phyloP scores from a whole-genome alignment of 2,113 vertebrate species.

The Aegotheles bennettii region DNA sequence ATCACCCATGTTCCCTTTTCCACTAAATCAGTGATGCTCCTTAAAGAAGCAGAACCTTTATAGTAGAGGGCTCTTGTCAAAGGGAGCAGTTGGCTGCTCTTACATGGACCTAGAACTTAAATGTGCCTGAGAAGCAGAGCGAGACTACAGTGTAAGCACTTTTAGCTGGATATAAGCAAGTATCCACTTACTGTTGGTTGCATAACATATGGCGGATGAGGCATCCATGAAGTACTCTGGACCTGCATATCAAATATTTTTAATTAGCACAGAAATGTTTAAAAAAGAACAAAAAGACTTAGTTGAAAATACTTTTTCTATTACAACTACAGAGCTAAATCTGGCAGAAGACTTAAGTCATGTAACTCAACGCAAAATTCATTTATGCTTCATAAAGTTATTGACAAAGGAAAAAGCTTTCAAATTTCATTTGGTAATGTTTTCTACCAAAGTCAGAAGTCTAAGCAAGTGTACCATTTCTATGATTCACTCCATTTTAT shows the following conservation, averaged over 20 bases:
- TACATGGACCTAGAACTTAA: neutral
- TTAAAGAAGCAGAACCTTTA: neutral
- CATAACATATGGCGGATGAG: constrained; percentile 99
- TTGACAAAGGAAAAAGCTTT: neutral
- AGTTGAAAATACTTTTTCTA: neutral
- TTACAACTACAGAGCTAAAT: neutral
- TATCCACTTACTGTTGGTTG: constrained; percentile 94
- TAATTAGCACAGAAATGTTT: constrained; percentile 70
- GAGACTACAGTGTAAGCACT: neutral
- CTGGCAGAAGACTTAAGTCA: neutral
- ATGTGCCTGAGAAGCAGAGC: neutral
- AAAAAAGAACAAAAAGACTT: constrained; percentile 12
- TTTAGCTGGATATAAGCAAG: constrained; percentile 62
- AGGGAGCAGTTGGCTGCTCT: neutral
- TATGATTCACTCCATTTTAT: neutral
- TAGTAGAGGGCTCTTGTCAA: neutral
- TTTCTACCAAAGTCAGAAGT: neutral
- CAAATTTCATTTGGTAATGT: neutral
- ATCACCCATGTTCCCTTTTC: neutral
- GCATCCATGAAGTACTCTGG: constrained; percentile 99
- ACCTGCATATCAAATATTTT: constrained; percentile 83
- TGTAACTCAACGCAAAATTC: neutral
- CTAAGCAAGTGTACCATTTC: neutral
- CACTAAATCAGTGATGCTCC: neutral
- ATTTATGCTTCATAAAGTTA: neutral